Evolutionary conservation across 2,888 invertebrate species (phyloP).

Genomic region (Adela reaumurella): DNA sequence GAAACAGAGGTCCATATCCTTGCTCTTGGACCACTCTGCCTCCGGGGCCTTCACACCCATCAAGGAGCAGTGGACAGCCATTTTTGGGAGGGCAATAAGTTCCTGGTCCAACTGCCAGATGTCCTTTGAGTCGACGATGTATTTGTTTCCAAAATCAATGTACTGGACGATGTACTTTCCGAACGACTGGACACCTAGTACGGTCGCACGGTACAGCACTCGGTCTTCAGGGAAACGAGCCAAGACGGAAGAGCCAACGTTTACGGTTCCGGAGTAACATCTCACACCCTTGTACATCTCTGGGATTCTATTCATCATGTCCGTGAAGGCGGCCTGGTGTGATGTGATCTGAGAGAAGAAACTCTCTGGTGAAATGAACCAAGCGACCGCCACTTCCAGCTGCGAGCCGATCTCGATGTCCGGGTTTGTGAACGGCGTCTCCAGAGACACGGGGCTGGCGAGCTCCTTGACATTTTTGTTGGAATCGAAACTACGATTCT

Average conservation of each 20-base stretch:
- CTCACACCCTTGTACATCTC: constrained; percentile 57
- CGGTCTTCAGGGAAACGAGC: constrained; percentile 69
- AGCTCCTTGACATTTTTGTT: constrained; percentile 28
- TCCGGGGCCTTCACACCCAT: constrained; percentile 53
- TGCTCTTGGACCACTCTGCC: constrained; percentile 55
- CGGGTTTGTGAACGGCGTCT: constrained; percentile 43
- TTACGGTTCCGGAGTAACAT: constrained; percentile 31
- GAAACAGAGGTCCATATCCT: constrained; percentile 58
- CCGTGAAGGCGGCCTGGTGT: constrained; percentile 53
- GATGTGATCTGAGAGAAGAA: constrained; percentile 64
- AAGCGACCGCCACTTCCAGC: constrained; percentile 62
- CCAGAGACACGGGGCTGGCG: constrained; percentile 41
- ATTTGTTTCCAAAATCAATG: constrained; percentile 73
- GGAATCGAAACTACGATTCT: constrained; percentile 26
- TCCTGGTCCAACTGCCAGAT: constrained; percentile 68
- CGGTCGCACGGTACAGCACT: constrained; percentile 66
- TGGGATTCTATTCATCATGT: constrained; percentile 70
- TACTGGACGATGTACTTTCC: constrained; percentile 66
- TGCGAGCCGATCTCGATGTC: constrained; percentile 46
- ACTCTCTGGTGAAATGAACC: constrained; percentile 72
- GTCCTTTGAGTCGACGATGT: constrained; percentile 58
- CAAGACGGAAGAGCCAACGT: constrained; percentile 62
- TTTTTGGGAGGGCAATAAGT: constrained; percentile 62
- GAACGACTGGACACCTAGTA: constrained; percentile 55
- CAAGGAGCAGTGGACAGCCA: constrained; percentile 68